Evolutionary conservation across 2,797 vertebrate species (phyloP).

Genomic region (Zalophus californianus): DNA sequence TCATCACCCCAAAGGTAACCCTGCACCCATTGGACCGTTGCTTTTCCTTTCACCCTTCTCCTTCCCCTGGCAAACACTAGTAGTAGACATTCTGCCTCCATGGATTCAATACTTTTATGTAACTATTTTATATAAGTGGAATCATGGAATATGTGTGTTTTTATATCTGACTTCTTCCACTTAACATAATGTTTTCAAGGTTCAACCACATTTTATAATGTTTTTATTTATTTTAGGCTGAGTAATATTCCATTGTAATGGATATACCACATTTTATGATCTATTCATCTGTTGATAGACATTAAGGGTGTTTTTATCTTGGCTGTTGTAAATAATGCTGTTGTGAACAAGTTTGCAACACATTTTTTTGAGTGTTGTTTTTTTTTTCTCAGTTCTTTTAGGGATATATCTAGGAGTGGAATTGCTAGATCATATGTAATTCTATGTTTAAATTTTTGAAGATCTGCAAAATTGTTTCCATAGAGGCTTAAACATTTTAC

Average conservation of each 20-base stretch:
- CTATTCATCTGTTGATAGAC: neutral
- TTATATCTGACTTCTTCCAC: neutral
- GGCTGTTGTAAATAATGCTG: neutral
- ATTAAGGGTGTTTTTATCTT: neutral
- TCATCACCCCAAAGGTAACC: neutral
- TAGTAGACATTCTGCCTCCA: neutral
- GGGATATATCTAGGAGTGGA: neutral
- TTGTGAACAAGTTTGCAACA: neutral
- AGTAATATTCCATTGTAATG: neutral
- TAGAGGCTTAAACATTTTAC: neutral
- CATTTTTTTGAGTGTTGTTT: neutral
- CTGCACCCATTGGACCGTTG: neutral
- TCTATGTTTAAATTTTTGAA: neutral
- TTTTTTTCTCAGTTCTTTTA: neutral
- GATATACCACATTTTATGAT: neutral
- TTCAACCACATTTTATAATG: neutral
- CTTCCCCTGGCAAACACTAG: neutral
- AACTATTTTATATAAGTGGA: neutral
- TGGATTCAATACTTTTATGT: neutral
- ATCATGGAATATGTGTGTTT: neutral
- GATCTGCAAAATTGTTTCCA: neutral
- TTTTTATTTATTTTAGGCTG: neutral
- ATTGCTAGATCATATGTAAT: neutral
- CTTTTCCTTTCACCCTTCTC: neutral
- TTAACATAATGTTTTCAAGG: neutral